Conservation (phyloP, 2,888 invertebrate species). For the Synanthedon andrenaeformis region DNA sequence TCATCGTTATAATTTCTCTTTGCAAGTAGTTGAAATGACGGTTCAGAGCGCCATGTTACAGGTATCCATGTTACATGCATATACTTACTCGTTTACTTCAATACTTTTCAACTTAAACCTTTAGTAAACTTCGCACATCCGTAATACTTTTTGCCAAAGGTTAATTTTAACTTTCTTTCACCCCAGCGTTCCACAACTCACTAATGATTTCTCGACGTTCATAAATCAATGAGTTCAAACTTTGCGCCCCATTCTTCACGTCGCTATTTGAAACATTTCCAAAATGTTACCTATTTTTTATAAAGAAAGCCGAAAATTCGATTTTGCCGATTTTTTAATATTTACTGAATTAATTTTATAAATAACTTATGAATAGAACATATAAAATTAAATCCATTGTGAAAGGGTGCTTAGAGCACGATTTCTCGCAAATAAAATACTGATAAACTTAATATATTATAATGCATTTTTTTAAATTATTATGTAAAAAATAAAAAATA, state of each 20-base stretch:
- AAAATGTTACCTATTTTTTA: too few relatives aligned
- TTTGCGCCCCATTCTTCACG: slow-evolving; percentile 21
- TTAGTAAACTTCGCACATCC: slow-evolving; percentile 11
- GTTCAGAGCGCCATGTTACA: slow-evolving; percentile 93
- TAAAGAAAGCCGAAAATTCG: too few relatives aligned
- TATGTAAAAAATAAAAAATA: too few relatives aligned
- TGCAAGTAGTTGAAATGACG: slow-evolving; percentile 94
- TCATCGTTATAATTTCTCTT: slow-evolving; percentile 86
- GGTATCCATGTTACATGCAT: slow-evolving; percentile 48
- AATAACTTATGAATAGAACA: too few relatives aligned
- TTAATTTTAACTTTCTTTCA: slow-evolving; percentile 36
- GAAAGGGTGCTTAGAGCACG: too few relatives aligned
- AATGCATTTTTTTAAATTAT: too few relatives aligned
- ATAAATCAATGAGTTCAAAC: slow-evolving; percentile 34
- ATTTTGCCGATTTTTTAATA: too few relatives aligned
- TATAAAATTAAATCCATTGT: too few relatives aligned
- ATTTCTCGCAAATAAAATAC: too few relatives aligned
- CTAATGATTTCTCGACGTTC: slow-evolving; percentile 32
- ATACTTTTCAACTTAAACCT: slow-evolving; percentile 3
- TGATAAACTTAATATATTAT: too few relatives aligned
- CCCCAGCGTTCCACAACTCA: slow-evolving; percentile 21
- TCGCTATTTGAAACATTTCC: slow-evolving; percentile 14
- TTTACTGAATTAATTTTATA: too few relatives aligned
- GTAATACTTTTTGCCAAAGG: slow-evolving; percentile 13
- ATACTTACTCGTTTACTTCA: neutral